phyloP scores from a whole-genome alignment of 2,797 vertebrate species.

The Lepus oiostolus region DNA sequence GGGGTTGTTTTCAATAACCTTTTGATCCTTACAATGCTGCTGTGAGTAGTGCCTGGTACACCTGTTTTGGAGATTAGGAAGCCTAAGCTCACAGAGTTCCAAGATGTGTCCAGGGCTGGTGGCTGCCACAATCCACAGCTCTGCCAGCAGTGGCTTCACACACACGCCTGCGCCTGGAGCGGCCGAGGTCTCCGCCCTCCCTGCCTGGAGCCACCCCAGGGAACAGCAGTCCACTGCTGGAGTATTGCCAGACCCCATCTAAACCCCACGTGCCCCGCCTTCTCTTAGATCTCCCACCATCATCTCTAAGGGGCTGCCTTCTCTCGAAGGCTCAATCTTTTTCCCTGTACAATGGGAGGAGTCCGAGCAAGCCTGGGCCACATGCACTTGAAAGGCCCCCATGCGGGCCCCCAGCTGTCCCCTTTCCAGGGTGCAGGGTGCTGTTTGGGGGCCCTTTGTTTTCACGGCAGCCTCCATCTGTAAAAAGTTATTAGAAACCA shows the following conservation, averaged over 20 bases:
- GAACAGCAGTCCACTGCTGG: neutral
- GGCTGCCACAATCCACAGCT: neutral
- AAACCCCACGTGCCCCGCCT: neutral
- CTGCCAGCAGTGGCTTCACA: neutral
- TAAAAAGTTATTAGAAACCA: neutral
- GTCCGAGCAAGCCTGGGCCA: neutral
- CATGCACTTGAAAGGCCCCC: neutral
- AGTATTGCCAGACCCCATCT: neutral
- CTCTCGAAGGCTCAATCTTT: neutral
- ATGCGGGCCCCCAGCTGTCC: rapidly evolving
- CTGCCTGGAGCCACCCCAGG: too few species aligned
- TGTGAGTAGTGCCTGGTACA: constrained; percentile 70
- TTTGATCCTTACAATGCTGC: constrained; percentile 80
- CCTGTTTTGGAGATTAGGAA: constrained; percentile 74
- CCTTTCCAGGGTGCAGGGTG: neutral
- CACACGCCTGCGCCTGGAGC: neutral
- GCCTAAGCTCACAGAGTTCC: constrained; percentile 49
- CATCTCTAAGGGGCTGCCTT: neutral
- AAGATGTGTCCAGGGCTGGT: neutral
- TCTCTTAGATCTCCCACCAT: neutral
- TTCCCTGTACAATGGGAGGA: neutral
- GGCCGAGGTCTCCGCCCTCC: neutral
- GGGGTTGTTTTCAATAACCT: constrained; percentile 66
- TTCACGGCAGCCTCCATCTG: neutral
- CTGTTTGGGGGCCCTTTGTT: neutral